phyloP scores from a whole-genome alignment of 1,140 invertebrate genomes.

The Trichonephila clavipes region DNA sequence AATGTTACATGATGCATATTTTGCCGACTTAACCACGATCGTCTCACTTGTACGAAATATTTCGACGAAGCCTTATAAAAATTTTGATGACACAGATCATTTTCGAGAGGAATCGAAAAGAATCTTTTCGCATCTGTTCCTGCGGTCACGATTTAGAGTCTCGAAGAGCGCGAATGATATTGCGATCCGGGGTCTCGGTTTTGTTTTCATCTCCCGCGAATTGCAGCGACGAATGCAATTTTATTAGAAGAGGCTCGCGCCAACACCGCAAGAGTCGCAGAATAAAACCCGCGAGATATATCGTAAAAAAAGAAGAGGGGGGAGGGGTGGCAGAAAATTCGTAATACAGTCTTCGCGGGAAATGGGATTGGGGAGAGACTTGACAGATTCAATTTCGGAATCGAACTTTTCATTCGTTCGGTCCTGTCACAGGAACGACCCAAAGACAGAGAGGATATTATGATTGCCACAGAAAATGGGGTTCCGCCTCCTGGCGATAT shows the following conservation, averaged over 20 bases:
- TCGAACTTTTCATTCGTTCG: conserved; percentile 60
- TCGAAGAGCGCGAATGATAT: no score
- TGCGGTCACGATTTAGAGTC: no score
- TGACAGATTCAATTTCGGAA: conserved; percentile 67
- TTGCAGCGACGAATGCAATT: neutral
- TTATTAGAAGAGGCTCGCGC: neutral
- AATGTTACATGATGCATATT: no score
- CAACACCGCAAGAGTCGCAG: neutral
- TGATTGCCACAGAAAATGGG: conserved; percentile 50
- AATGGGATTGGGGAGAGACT: conserved; percentile 8
- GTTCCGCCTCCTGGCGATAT: neutral
- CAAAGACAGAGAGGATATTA: conserved; percentile 36
- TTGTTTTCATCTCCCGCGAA: neutral
- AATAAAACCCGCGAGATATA: conserved; percentile 34
- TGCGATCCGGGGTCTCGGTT: neutral
- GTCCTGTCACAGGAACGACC: neutral
- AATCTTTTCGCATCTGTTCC: no score
- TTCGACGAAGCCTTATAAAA: no score
- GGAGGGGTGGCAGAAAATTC: neutral
- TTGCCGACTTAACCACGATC: no score
- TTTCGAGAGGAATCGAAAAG: no score
- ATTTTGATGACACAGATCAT: no score
- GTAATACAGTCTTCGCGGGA: conserved; percentile 37
- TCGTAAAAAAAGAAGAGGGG: conserved; percentile 21
- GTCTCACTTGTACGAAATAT: no score